Conservation (phyloP, 2,888 invertebrate species). For the Chrysodeixis includens region DNA sequence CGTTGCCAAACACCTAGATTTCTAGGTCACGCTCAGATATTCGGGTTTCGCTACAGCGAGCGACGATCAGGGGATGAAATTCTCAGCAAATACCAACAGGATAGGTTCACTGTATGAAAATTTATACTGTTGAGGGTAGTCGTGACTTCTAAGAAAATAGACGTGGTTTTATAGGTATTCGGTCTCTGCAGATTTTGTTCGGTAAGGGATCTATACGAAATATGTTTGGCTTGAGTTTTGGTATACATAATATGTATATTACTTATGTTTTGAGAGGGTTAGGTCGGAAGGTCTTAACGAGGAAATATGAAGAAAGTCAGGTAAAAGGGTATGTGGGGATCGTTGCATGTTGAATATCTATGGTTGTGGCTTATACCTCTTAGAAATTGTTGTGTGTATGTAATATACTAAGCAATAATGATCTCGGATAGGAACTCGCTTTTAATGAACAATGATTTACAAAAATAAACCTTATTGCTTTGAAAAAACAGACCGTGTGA, state of each 20-base stretch:
- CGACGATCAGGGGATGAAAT: background rate
- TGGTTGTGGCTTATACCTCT: background rate
- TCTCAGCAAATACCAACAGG: background rate
- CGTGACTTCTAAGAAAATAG: background rate
- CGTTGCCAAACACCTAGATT: conserved; percentile 3
- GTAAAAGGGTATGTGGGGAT: background rate
- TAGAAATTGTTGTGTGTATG: background rate
- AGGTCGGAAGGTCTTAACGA: background rate
- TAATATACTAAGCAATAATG: background rate
- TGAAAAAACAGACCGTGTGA: background rate
- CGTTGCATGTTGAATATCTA: background rate
- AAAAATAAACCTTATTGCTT: background rate
- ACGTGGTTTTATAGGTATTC: background rate
- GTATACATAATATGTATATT: background rate
- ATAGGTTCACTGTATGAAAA: background rate
- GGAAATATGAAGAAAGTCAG: background rate
- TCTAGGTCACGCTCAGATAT: background rate
- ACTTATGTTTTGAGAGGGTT: background rate
- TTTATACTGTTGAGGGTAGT: background rate
- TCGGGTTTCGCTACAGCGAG: background rate
- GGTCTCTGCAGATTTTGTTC: background rate
- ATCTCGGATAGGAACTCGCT: background rate
- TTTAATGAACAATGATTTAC: background rate
- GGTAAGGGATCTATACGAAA: background rate
- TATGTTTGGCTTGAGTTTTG: background rate